Percentiles rank a stretch among this genome's conserved stretches.
These are phyloP conservation scores for Eugnorisma glareosa DNA, from an alignment of 2,888 invertebrate species.

Conservation along the genomic window DNA sequence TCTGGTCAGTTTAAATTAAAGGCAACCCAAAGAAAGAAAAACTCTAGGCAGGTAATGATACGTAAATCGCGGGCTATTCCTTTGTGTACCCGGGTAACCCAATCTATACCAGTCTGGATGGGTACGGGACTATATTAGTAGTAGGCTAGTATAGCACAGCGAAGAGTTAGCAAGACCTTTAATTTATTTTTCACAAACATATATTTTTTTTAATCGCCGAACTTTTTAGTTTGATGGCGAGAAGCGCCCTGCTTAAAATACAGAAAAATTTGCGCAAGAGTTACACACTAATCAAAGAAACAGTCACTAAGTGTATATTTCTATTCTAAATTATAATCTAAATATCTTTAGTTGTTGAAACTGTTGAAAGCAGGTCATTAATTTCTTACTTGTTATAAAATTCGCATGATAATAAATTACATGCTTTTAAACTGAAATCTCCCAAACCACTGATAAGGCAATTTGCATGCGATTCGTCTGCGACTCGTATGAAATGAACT, in stretches of 20 bases:
- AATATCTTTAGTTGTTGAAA: not conserved
- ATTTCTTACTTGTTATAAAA: not conserved
- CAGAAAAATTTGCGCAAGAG: not conserved
- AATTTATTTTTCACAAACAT: not conserved
- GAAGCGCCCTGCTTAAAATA: no score
- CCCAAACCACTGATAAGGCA: constrained; percentile 34
- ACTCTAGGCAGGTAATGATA: not conserved
- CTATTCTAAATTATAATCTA: not conserved
- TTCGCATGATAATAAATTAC: not conserved
- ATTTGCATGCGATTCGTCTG: constrained; percentile 58
- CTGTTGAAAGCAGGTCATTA: not conserved
- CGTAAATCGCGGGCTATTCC: not conserved
- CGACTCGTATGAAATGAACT: constrained; percentile 21
- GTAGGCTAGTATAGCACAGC: no score
- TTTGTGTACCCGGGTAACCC: not conserved
- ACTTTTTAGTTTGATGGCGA: no score
- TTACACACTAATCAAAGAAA: not conserved
- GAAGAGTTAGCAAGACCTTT: not conserved
- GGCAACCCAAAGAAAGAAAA: not conserved
- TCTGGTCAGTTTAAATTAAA: not conserved
- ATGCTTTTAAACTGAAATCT: constrained; percentile 34
- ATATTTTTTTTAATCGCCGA: no score
- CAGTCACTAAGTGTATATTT: not conserved
- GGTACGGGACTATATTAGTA: not conserved
- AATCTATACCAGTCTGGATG: not conserved